Conservation (phyloP, 2,113 vertebrate species). For the Callionymus lyra region DNA sequence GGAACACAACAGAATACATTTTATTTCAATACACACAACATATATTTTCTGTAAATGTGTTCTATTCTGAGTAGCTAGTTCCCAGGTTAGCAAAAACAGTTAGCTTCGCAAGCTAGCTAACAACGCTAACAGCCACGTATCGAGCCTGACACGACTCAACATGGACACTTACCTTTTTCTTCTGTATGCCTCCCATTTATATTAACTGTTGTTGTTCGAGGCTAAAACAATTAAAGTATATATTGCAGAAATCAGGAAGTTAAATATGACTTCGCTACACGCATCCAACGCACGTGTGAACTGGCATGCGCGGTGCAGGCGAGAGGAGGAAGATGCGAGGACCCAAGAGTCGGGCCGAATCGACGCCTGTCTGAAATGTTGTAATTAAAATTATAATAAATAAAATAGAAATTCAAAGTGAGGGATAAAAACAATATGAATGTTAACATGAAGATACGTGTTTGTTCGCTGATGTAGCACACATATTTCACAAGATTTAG, state of each 20-base stretch:
- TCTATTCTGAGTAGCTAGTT: no score
- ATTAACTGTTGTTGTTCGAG: not conserved
- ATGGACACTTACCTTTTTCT: constrained; percentile 65
- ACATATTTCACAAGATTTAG: no score
- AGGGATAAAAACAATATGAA: not conserved
- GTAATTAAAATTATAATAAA: no score
- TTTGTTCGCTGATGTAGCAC: no score
- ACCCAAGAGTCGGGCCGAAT: constrained; percentile 6
- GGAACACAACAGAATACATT: not conserved
- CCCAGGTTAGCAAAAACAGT: constrained; percentile 8
- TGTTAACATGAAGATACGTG: not conserved
- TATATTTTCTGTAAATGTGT: no score
- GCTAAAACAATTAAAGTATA: not conserved
- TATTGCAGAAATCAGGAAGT: no score
- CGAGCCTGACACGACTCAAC: not conserved
- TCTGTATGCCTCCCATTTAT: constrained; percentile 68
- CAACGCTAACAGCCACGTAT: not conserved
- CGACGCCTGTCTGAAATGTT: constrained; percentile 34
- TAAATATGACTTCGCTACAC: not conserved
- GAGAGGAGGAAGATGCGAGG: not conserved
- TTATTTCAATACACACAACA: not conserved
- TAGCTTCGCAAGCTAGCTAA: constrained; percentile 12
- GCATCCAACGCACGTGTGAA: constrained; percentile 50
- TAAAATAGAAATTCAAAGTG: not conserved
- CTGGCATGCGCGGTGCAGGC: constrained; percentile 25